Evolutionary conservation across 2,888 invertebrate genomes (phyloP), one percentile per base, ranked within the genome.

Genomic region (Ormyrus rosae): DNA sequence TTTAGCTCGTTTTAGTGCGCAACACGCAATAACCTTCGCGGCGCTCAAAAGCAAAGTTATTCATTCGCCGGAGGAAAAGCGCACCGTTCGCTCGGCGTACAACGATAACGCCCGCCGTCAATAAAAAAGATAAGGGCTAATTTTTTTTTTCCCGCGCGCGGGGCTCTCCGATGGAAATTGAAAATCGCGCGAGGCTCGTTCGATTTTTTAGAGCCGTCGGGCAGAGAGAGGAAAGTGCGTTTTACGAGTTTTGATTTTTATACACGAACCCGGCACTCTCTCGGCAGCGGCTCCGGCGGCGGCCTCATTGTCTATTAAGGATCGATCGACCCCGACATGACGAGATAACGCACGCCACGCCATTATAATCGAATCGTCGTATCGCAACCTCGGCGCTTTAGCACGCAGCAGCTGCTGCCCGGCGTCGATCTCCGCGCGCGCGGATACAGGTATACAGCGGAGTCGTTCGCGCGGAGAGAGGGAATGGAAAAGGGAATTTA

Each of bases 321-420:
- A 78, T 78, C 78, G 73, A 78, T 68, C 67, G 61, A 5, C n/a
- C 55, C 6, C 67, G 72, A 60, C 56, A 11, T 71, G 72, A 78
- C 78, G 71, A 73, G 78, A 78, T 78, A 78, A 73, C 78, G 78
- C 78, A 78, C 72, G 78, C 64, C 64, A 65, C 64, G 51, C 58
- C 34, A 19, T 46, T 64, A 60, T 78, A 78, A 78, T 73, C 73
- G 78, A 78, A 78, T 78, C 50, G 58, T 34, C 69, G 48, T 55
- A 61, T 53, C 75, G 63, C 48, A 0, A 13, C 13, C 51, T 34
- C 60, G 60, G 58, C 9, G 5, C 7, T 60, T 70, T 58, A 19
- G 46, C 46, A 46, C 8, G 51, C 69, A 60, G 70, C 60, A 10
- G 19, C 51, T 7, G 34, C 34, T 1, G 13, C 34, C 7, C 34